Evolutionary conservation across 2,113 vertebrate genomes (phyloP).

Genomic region (Atherinomorus stipes): DNA sequence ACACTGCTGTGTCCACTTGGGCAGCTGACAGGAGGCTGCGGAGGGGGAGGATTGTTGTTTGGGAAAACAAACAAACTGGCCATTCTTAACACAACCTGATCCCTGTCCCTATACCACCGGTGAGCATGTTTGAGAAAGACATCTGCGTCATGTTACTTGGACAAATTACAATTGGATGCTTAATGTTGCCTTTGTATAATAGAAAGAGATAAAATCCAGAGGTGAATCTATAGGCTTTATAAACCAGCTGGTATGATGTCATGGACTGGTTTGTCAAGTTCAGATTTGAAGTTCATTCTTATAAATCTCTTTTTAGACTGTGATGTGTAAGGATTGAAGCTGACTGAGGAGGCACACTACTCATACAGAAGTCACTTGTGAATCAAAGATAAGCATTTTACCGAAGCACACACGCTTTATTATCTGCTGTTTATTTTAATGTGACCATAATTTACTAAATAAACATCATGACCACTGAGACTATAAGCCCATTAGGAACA

Average conservation of each 20-base stretch:
- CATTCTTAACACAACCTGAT: conserved; percentile 62
- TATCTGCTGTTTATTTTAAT: neutral
- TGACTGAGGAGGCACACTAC: neutral
- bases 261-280: neutral
- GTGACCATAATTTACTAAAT: neutral
- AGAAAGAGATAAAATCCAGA: neutral
- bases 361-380: neutral
- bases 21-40: conserved; percentile 40
- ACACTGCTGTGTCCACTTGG: conserved; percentile 58
- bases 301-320: neutral
- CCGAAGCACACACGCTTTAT: neutral
- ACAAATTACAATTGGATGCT: conserved; percentile 14
- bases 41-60: conserved; percentile 41
- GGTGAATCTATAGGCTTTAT: neutral
- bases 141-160: conserved; percentile 33
- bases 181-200: conserved; percentile 8
- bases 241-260: neutral
- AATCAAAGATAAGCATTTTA: neutral
- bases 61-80: conserved; percentile 70
- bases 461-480: neutral
- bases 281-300: neutral
- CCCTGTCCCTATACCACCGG: conserved; percentile 29
- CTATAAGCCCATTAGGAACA: neutral
- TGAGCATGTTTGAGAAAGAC: conserved; percentile 19
- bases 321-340: neutral